Evolutionary conservation across 2,797 vertebrate species (phyloP), one percentile per base, ranked within the genome.

Genomic region (Oryzias dopingdopingensis): DNA sequence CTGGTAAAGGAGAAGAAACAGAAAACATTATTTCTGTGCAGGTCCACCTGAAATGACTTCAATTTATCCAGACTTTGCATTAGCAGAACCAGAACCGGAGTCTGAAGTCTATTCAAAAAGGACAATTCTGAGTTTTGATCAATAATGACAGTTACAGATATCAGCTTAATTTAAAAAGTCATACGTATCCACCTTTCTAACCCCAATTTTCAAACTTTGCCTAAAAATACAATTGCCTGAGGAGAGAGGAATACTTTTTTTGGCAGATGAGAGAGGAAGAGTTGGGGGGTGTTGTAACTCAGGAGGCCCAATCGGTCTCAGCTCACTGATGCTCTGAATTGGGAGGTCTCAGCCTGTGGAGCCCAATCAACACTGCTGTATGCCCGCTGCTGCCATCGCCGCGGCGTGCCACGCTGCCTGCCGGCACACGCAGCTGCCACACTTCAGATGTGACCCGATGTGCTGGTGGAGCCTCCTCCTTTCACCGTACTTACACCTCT

Each of bases 301-400:
- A 88, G 86, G 89, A 91, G 89, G 81, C 84, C 88, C 89, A 90
- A 91, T 91, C 85, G 82, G 90, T 91, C 77, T 92, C 89, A 42
- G 90, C 88, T 90, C 90, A 91, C 74, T 90, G 90, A 77, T 92
- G 91, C 91, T 85, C 75, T 89, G 89, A 90, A 92, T 92, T 92
- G 90, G 88, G 84, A 76, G 85, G 91, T 91, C 88, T 90, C 89
- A 90, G 88, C 84, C 82, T 87, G 85, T 80, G 79, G 89, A 90
- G 86, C 88, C 78, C 88, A 90, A 90, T 89, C 90, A 90, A 91
- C 90, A 88, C 87, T 67, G 65, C 49, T 68, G 59, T 70, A 72
- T 62, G 59, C 77, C 81, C 67, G 82, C 84, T 71, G 84, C 79
- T 47, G 51, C 71, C 83, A 59, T 45, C 56, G 52, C 63, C 51